Percentiles rank a stretch among this genome's conserved stretches.
Evolutionary conservation across 2,113 vertebrate species (phyloP).

Genomic region (Lycaon pictus): DNA sequence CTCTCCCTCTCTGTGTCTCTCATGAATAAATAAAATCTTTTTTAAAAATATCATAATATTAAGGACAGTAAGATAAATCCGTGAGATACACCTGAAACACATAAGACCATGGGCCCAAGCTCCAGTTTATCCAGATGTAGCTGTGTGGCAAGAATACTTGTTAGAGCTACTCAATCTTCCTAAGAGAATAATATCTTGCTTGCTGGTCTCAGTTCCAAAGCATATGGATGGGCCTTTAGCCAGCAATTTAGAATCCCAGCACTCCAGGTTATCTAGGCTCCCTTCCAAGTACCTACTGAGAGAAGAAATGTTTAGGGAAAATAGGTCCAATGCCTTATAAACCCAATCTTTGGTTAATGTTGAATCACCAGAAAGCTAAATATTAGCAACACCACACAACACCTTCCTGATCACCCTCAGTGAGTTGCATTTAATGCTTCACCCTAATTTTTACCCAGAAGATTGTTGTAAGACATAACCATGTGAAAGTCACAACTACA

Average conservation of each 20-base stretch:
- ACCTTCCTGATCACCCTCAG: neutral
- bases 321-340: slow-evolving; percentile 13
- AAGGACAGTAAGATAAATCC: neutral
- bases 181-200: slow-evolving; percentile 61
- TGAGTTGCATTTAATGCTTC: neutral
- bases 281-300: slow-evolving; percentile 66
- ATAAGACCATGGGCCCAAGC: neutral
- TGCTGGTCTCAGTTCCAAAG: slow-evolving; percentile 62
- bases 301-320: slow-evolving; percentile 52
- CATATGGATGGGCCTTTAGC: slow-evolving; percentile 41
- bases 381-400: neutral
- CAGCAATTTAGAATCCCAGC: slow-evolving; percentile 63
- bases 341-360: neutral
- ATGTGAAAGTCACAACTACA: neutral
- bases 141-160: slow-evolving; percentile 32
- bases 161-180: slow-evolving; percentile 59
- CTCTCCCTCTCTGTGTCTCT: too few relatives aligned
- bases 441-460: neutral
- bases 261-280: slow-evolving; percentile 46
- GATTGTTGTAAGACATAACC: neutral
- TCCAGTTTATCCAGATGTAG: neutral
- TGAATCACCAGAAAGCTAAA: neutral
- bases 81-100: neutral
- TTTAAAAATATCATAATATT: neutral
- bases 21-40: too few relatives aligned